Percentiles rank a stretch among this genome's conserved stretches.
phyloP scores from a whole-genome alignment of 2,888 invertebrate genomes.

The Prosopocoilus inquinatus region DNA sequence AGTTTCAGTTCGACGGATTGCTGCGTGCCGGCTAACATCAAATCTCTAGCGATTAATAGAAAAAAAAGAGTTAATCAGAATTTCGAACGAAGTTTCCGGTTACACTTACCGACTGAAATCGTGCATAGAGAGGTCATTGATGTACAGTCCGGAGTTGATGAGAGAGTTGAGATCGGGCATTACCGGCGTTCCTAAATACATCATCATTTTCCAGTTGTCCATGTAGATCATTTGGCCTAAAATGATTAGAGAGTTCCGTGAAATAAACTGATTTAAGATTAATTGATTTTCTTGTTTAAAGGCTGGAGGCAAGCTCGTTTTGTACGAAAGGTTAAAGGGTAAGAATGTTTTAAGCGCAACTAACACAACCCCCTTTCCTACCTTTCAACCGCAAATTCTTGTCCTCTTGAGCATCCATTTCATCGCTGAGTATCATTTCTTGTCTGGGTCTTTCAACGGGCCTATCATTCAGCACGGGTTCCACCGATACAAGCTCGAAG shows the following conservation, averaged over 20 bases:
- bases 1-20: constrained; percentile 95
- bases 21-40: constrained; percentile 95
- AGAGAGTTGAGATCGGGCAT: constrained; percentile 94
- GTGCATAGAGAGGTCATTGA: constrained; percentile 98
- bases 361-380: constrained; percentile 34
- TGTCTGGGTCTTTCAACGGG: constrained; percentile 55
- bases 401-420: constrained; percentile 68
- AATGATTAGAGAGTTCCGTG: constrained; percentile 1
- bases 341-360: neutral
- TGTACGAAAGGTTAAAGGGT: too few relatives aligned
- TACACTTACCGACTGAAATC: constrained; percentile 85
- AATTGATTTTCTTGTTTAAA: neutral
- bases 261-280: neutral
- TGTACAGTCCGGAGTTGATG: constrained; percentile 89
- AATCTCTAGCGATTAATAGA: constrained; percentile 61
- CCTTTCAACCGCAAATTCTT: constrained; percentile 78
- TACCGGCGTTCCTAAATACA: constrained; percentile 94
- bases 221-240: constrained; percentile 98
- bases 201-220: constrained; percentile 97
- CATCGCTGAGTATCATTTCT: constrained; percentile 60
- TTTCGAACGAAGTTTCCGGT: neutral
- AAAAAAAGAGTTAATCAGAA: neutral
- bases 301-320: neutral
- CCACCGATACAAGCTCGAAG: constrained; percentile 89
- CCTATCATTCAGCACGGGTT: constrained; percentile 73